Conservation (phyloP, 2,888 invertebrate species). For the Furcula furcula region DNA sequence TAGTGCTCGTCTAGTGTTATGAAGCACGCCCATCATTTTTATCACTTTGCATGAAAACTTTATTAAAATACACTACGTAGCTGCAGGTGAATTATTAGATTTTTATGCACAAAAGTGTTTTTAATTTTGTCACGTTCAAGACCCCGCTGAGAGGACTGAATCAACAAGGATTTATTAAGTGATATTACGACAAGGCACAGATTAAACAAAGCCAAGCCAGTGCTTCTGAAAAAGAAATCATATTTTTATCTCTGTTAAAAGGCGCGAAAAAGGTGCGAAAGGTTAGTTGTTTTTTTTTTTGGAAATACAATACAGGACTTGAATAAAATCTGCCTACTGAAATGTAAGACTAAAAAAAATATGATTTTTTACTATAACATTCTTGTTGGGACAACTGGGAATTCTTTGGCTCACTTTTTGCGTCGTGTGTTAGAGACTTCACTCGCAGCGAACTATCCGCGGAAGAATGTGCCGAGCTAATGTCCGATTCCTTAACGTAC, state of each 20-base stretch:
- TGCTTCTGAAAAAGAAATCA: not conserved
- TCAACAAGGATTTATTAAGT: conserved; percentile 28
- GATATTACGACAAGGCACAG: conserved; percentile 18
- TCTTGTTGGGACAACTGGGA: too few relatives aligned
- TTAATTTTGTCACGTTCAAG: conserved; percentile 52
- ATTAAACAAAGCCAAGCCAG: conserved; percentile 2
- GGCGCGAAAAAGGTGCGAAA: not conserved
- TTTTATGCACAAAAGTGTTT: conserved; percentile 62
- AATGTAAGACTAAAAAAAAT: too few relatives aligned
- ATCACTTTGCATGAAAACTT: conserved; percentile 70
- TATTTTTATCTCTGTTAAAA: not conserved
- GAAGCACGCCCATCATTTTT: conserved; percentile 63
- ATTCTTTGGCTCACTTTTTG: too few relatives aligned
- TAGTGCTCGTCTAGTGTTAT: conserved; percentile 45
- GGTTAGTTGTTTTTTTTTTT: too few relatives aligned
- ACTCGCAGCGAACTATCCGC: too few relatives aligned
- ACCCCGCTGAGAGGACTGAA: conserved; percentile 14
- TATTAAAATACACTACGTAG: conserved; percentile 63
- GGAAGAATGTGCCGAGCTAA: too few relatives aligned
- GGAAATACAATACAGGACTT: too few relatives aligned
- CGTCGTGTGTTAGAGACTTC: too few relatives aligned
- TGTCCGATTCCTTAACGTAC: too few relatives aligned
- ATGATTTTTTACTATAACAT: too few relatives aligned
- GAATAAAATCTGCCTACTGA: too few relatives aligned
- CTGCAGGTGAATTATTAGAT: conserved; percentile 61